phyloP scores from a whole-genome alignment of 2,797 vertebrate genomes.

The Oryzias sinensis region DNA sequence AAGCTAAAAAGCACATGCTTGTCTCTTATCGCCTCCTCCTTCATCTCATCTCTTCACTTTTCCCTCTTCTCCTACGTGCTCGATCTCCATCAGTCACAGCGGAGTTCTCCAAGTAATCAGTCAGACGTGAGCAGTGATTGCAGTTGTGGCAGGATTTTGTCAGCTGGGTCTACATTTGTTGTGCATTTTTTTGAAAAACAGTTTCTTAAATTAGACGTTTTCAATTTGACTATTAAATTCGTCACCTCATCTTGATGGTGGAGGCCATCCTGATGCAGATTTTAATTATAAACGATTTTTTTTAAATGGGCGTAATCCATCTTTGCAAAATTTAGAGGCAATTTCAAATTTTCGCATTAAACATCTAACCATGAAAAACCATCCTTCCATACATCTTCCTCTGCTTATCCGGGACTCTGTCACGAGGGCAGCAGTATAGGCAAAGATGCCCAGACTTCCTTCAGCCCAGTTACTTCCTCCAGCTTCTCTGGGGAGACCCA shows the following conservation, averaged over 20 bases:
- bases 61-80: constrained; percentile 37
- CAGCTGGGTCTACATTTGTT: not conserved
- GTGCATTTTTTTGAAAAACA: not conserved
- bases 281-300: too few relatives aligned
- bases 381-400: too few relatives aligned
- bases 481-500: too few relatives aligned
- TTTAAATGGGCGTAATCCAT: too few relatives aligned
- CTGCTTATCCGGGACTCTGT: too few relatives aligned
- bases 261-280: too few relatives aligned
- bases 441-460: too few relatives aligned
- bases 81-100: constrained; percentile 51
- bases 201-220: not conserved
- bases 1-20: constrained; percentile 41
- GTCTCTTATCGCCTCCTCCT: constrained; percentile 34
- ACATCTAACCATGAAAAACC: too few relatives aligned
- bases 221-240: not conserved
- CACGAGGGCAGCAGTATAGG: too few relatives aligned
- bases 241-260: not conserved
- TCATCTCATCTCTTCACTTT: constrained; percentile 23
- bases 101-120: constrained; percentile 61
- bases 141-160: constrained; percentile 10
- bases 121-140: constrained; percentile 47
- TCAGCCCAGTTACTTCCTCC: too few relatives aligned
- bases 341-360: too few relatives aligned
- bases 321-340: too few relatives aligned